Percentiles rank a stretch among this genome's conserved stretches.
Evolutionary conservation across 1,140 invertebrate species (phyloP).

Genomic region (Drosophila obscura): DNA sequence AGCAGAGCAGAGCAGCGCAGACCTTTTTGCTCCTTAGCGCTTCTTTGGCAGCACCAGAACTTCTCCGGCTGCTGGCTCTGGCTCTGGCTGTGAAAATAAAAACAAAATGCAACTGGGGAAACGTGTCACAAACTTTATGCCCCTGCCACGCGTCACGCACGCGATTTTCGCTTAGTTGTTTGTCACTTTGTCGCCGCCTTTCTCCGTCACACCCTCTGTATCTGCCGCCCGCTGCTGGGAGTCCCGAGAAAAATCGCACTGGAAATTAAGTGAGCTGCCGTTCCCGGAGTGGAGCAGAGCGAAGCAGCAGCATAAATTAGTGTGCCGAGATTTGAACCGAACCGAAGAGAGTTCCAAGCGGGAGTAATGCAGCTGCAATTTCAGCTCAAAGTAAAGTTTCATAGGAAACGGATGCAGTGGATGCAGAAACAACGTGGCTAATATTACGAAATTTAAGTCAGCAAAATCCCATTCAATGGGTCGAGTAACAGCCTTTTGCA

Average conservation of each 20-base stretch:
- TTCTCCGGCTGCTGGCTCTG: conserved; percentile 1
- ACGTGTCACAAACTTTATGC: conserved; percentile 81
- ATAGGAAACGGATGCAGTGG: conserved; percentile 2
- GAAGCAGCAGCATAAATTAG: conserved; percentile 64
- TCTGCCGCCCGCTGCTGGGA: background rate
- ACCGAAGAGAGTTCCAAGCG: conserved; percentile 14
- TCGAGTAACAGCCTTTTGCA: too few species aligned
- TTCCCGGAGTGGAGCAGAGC: conserved; percentile 30
- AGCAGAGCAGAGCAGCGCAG: conserved; percentile 9
- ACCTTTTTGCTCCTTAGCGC: conserved; percentile 57
- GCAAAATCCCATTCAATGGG: background rate
- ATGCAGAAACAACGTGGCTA: background rate
- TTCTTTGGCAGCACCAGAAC: conserved; percentile 22
- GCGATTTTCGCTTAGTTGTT: conserved; percentile 81
- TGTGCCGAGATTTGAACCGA: conserved; percentile 50
- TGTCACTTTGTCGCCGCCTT: conserved; percentile 69
- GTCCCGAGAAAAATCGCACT: conserved; percentile 62
- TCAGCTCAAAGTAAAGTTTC: conserved; percentile 17
- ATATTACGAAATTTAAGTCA: background rate
- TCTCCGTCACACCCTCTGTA: conserved; percentile 6
- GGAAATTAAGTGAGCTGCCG: conserved; percentile 75
- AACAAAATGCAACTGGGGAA: conserved; percentile 78
- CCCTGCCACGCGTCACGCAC: conserved; percentile 76
- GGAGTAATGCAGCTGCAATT: conserved; percentile 24
- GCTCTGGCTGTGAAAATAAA: conserved; percentile 35